Conservation (phyloP, 2,888 invertebrate genomes). For the Zelleria hepariella region DNA sequence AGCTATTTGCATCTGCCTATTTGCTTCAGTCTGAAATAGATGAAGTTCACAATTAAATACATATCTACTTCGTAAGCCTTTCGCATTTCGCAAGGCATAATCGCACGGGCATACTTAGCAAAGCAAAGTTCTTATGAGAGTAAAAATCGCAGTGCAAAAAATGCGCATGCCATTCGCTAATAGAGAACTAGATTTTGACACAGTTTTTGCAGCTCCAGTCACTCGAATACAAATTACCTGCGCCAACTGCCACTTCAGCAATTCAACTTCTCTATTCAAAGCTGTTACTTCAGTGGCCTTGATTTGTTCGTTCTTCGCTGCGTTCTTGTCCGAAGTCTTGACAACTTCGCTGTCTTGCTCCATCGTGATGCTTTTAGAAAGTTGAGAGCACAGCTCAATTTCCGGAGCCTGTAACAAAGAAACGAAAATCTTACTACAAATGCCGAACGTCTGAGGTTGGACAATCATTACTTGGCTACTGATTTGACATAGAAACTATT, state of each 20-base stretch:
- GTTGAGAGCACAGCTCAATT: conserved; percentile 49
- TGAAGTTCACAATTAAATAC: conserved; percentile 20
- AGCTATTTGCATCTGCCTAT: conserved; percentile 80
- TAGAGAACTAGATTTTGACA: too few relatives aligned
- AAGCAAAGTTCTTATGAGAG: background rate
- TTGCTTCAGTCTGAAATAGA: conserved; percentile 76
- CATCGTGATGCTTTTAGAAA: conserved; percentile 36
- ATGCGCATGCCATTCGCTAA: background rate
- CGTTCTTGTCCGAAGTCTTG: conserved; percentile 32
- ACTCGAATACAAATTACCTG: too few relatives aligned
- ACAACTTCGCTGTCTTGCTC: conserved; percentile 38
- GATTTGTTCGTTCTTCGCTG: conserved; percentile 28
- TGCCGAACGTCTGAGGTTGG: background rate
- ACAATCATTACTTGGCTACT: too few relatives aligned
- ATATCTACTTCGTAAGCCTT: too few relatives aligned
- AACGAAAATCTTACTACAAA: conserved; percentile 4
- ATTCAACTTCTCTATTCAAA: conserved; percentile 77
- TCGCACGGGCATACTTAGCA: background rate
- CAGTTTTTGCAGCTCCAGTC: too few relatives aligned
- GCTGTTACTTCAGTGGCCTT: conserved; percentile 55
- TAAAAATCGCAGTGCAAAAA: background rate
- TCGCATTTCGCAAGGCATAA: background rate
- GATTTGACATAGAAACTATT: too few relatives aligned
- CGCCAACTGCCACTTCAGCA: conserved; percentile 80
- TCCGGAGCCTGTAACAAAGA: conserved; percentile 52